Evolutionary conservation across 2,113 vertebrate species (phyloP).

Genomic region (Chlorocebus sabaeus): DNA sequence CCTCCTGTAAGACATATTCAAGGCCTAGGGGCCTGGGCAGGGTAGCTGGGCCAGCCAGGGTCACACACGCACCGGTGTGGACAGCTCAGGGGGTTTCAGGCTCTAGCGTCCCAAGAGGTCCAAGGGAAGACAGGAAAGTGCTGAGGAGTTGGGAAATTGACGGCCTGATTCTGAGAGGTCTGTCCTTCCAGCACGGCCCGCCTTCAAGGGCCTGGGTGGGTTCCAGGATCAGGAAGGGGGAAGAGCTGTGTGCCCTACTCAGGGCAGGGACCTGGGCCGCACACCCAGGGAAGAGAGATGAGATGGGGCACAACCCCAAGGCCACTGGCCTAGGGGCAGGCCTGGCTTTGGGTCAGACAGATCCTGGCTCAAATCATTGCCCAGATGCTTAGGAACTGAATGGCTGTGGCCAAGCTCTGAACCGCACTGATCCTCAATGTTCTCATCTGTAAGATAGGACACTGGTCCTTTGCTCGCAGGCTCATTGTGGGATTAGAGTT

Average conservation of each 20-base stretch:
- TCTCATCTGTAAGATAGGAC: neutral
- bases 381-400: neutral
- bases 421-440: neutral
- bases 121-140: neutral
- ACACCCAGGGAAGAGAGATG: neutral
- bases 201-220: neutral
- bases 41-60: neutral
- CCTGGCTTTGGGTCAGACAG: neutral
- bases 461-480: neutral
- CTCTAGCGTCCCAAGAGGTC: neutral
- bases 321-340: neutral
- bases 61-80: neutral
- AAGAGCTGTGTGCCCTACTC: neutral
- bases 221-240: neutral
- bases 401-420: neutral
- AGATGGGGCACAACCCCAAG: neutral
- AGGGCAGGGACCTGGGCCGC: neutral
- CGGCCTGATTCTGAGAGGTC: neutral
- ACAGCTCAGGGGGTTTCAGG: neutral
- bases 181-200: neutral
- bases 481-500: neutral
- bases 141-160: neutral
- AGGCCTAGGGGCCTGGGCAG: neutral
- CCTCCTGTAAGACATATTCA: neutral
- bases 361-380: neutral